Evolutionary conservation across 2,113 vertebrate genomes (phyloP), one percentile per base, ranked within the genome.

Genomic region (Gnathonemus echidnorhynchus): DNA sequence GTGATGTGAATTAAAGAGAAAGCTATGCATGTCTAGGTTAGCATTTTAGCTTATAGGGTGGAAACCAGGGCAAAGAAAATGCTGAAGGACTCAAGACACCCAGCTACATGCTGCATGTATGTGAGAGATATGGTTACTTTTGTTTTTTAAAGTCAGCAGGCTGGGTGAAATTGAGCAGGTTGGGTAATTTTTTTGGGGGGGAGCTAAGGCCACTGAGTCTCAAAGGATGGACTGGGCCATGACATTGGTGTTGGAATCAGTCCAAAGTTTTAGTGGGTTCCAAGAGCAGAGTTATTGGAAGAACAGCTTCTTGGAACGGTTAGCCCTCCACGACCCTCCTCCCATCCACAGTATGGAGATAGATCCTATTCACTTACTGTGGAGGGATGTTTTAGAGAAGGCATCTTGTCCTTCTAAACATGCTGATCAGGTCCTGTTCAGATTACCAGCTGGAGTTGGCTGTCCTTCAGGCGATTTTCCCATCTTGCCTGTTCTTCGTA

Each of bases 381-480:
- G 62, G 21, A 45, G 66, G 77, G 89, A 31, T 80, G 52, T 31
- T 45, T 52, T 31, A 56, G 53, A 86, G 89, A 85, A 90, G 87
- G 58, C 89, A 86, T 42, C 86, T 77, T 91, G 91, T 39, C 45
- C 88, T 92, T 92, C 77, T 84, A 90, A 91, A 92, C 87, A 91
- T 90, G 93, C 93, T 93, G 92, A 93, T 91, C 83, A 87, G 90
- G 91, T 91, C 87, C 91, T 89, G 42, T 77, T 90, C 66, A 90
- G 93, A 92, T 93, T 92, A 93, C 39, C 77, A 48, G 85, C 52
- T 92, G 88, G 89, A 89, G 62, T 91, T 91, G 90, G 88, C 90
- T 92, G 91, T 92, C 91, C 90, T 92, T 80, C 45, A 89, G 89
- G 77, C 89, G 88, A 91, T 92, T 90, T 87, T 58, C 46, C 70